Percentiles rank a stretch among this genome's conserved stretches.
phyloP scores from a whole-genome alignment of 35 echinoderm and acorn worm species.

The Ptychodera flava region DNA sequence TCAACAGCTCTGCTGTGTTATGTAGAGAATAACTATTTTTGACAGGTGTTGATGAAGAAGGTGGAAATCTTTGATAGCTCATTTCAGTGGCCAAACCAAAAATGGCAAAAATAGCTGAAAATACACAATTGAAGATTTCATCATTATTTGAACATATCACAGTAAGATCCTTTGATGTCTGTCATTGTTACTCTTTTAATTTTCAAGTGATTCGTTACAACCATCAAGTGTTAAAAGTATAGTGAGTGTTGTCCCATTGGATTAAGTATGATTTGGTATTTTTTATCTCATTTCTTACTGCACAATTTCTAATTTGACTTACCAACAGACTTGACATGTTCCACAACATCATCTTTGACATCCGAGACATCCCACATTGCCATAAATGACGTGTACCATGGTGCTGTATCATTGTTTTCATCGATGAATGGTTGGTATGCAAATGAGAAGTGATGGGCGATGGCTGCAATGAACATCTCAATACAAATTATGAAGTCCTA shows the following conservation, averaged over 20 bases:
- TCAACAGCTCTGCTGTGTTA: no score
- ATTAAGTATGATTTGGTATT: constrained; percentile 3
- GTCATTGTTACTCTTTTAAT: no score
- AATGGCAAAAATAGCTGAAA: no score
- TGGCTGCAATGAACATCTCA: constrained; percentile 8
- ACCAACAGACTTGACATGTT: background rate
- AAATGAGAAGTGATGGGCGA: constrained; percentile 8
- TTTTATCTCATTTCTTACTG: background rate
- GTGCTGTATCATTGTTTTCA: background rate
- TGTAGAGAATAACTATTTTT: no score
- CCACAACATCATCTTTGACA: background rate
- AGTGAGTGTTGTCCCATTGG: background rate
- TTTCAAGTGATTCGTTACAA: no score
- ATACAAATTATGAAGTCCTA: constrained; percentile 8
- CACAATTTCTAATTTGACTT: no score
- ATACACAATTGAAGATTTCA: no score
- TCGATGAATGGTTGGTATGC: background rate
- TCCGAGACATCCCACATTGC: constrained; percentile 12
- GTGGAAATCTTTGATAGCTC: no score
- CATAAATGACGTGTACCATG: background rate
- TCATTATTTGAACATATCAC: no score
- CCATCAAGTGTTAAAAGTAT: no score
- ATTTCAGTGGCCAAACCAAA: no score
- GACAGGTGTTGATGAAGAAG: no score
- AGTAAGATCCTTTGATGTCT: constrained; percentile 3